A percentile compares a stretch with the other conserved stretches of the same genome.
Conservation (phyloP, 2,113 vertebrate genomes). For the Chaetodon auriga region DNA sequence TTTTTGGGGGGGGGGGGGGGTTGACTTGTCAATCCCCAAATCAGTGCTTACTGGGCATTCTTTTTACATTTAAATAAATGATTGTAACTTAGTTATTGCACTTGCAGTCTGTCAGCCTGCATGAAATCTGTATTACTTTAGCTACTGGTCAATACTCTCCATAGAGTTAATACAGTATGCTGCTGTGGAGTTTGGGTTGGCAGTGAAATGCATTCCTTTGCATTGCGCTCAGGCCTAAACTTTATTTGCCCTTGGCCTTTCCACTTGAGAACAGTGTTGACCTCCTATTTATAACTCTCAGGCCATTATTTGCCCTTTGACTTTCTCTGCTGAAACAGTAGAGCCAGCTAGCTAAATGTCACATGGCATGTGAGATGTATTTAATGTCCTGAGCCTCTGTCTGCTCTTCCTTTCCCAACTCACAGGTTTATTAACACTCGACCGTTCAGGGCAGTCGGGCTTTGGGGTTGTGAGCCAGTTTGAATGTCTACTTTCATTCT, state of each 20-base stretch:
- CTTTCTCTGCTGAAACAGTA: slow-evolving; percentile 88
- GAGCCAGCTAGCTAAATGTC: slow-evolving; percentile 86
- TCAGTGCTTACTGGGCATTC: not conserved
- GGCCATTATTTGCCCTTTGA: slow-evolving; percentile 83
- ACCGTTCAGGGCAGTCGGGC: slow-evolving; percentile 2
- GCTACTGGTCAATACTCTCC: not conserved
- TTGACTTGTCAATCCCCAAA: not conserved
- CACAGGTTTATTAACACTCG: slow-evolving; percentile 27
- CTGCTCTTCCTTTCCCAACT: slow-evolving; percentile 55
- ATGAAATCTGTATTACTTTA: not conserved
- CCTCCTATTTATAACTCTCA: slow-evolving; percentile 87
- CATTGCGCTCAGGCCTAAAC: slow-evolving; percentile 72
- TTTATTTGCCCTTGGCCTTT: slow-evolving; percentile 83
- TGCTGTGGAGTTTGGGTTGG: slow-evolving; percentile 40
- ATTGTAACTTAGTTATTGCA: not conserved
- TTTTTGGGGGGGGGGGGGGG: too few relatives aligned
- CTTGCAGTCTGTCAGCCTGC: not conserved
- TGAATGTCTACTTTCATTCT: not conserved
- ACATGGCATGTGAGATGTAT: slow-evolving; percentile 82
- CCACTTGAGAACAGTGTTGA: slow-evolving; percentile 75
- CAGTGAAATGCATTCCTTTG: slow-evolving; percentile 69
- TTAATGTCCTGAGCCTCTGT: slow-evolving; percentile 64
- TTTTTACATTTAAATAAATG: not conserved
- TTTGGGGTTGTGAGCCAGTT: not conserved
- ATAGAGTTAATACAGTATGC: slow-evolving; percentile 28